These are phyloP conservation scores for Sarcophaga variegata DNA, from an alignment of 2,888 invertebrate genomes.

Conservation along the genomic window DNA sequence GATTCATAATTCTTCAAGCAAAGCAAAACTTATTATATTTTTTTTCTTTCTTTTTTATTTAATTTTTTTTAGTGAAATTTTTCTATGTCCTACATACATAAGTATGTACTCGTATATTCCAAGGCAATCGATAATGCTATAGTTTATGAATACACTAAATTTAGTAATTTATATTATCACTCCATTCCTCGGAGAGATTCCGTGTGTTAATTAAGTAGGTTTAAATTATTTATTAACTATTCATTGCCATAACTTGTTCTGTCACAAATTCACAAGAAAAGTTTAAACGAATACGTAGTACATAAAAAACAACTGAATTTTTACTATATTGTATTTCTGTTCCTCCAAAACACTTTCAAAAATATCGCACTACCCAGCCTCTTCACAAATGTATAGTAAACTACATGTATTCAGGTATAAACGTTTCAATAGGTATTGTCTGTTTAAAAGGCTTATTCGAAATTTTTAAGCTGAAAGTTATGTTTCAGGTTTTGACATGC, in stretches of 20 bases:
- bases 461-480: constrained; percentile 8
- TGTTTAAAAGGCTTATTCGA: not conserved
- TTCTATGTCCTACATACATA: too few species aligned
- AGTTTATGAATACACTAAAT: not conserved
- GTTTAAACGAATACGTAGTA: not conserved
- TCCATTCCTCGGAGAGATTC: not conserved
- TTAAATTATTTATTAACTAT: constrained; percentile 54
- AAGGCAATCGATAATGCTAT: not conserved
- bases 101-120: too few species aligned
- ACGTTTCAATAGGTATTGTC: not conserved
- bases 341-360: constrained; percentile 34
- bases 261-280: constrained; percentile 37
- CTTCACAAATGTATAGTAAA: not conserved
- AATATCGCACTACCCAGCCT: constrained; percentile 25
- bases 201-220: constrained; percentile 38
- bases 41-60: too few species aligned
- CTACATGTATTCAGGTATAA: not conserved
- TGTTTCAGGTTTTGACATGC: constrained; percentile 11
- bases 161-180: not conserved
- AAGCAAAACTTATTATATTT: too few species aligned
- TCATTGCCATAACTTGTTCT: constrained; percentile 49
- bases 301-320: not conserved
- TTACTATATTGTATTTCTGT: constrained; percentile 14
- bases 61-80: too few species aligned
- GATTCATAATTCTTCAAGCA: too few species aligned